Base-by-base conservation (phyloP, 2,797 vertebrate species). In the Channa striata region DNA sequence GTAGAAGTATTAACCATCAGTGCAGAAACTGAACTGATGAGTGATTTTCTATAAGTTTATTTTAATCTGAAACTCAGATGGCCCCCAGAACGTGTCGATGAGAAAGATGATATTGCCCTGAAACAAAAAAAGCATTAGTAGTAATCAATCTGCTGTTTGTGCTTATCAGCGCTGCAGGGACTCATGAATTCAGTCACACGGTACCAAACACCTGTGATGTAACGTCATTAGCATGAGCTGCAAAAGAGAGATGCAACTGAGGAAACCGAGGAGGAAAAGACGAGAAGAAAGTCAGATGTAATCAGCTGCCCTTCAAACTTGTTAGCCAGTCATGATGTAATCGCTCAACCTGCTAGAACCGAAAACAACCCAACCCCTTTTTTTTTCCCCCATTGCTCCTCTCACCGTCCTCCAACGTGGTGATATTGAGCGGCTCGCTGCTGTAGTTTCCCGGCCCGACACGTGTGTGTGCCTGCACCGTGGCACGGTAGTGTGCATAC, bases 381-480 rank as follows among this genome's bases (percentile, higher is more conserved):
- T 43, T 65, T 23, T 53, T 12, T 3, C 21, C 39, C 64, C 44
- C 37, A 5, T 44, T 53, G 0, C 40, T 58, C 47, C 21, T 72
- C 92, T 94, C 92, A 95, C 94, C 93, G 46, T 95, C 95, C 86
- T 96, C 94, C 79, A 94, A 79, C 4, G 95, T 96, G 71, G 94
- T 96, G 87, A 95, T 87, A 90, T 95, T 94, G 77, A 96, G 89
- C 33, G 91, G 85, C 25, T 94, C 92, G 52, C 93, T 95, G 83
- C 87, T 94, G 88, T 93, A 85, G 91, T 95, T 95, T 17, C 94
- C 94, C 0, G 91, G 77, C 68, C 94, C 94, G 14, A 89, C 82
- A 6, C 72, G 82, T 0, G 94, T 95, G 86, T 93, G 90, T 0
- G 94, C 91, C 77, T 92, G 92, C 56, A 95, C 91, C 64, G 59